phyloP scores from a whole-genome alignment of 2,888 invertebrate genomes.

The Hydroisotoma schaefferi region DNA sequence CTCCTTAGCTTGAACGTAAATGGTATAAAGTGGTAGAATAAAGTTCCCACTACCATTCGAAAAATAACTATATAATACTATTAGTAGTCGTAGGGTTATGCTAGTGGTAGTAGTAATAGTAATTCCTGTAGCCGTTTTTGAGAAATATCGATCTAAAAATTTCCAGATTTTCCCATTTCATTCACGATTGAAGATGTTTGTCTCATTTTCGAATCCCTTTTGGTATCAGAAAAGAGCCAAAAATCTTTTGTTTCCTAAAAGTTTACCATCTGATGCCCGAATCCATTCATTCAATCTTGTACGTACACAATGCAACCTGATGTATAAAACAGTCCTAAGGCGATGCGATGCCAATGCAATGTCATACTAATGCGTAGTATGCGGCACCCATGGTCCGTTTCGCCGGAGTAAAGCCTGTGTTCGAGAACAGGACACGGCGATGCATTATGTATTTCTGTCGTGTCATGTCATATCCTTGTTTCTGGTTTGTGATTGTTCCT shows the following conservation, averaged over 20 bases:
- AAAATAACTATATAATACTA: no score
- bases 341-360: neutral
- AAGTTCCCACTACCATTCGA: no score
- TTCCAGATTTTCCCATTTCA: constrained; percentile 25
- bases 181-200: neutral
- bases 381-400: no score
- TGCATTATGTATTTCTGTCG: constrained; percentile 9
- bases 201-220: constrained; percentile 1
- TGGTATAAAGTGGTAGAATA: no score
- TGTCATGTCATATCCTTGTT: constrained; percentile 10
- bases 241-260: constrained; percentile 4
- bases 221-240: no score
- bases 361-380: neutral
- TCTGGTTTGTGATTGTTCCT: constrained; percentile 10
- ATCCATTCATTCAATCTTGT: neutral
- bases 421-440: no score
- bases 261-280: constrained; percentile 12
- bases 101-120: no score
- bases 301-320: neutral
- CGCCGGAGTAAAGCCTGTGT: no score
- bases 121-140: no score
- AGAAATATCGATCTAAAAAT: constrained; percentile 16
- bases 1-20: constrained; percentile 12
- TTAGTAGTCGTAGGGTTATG: no score
- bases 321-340: neutral